phyloP scores from a whole-genome alignment of 2,113 vertebrate species.

The Xerus inauris region DNA sequence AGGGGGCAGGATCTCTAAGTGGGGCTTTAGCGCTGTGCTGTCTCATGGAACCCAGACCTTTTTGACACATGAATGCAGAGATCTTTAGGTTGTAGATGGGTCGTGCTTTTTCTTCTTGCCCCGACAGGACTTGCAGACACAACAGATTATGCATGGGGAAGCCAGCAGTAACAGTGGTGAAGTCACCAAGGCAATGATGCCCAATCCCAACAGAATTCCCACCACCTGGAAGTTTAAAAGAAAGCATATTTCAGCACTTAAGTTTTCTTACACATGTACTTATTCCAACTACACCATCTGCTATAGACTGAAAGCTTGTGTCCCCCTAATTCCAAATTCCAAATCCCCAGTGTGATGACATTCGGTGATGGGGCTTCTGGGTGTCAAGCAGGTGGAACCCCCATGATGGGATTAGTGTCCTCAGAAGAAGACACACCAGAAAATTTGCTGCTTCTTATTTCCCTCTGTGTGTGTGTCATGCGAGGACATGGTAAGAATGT shows the following conservation, averaged over 20 bases:
- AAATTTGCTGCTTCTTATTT: not conserved
- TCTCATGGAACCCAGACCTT: slow-evolving; percentile 59
- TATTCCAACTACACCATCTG: not conserved
- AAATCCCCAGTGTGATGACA: not conserved
- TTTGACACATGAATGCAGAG: not conserved
- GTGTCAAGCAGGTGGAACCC: not conserved
- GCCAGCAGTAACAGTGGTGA: slow-evolving; percentile 96
- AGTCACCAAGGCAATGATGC: slow-evolving; percentile 95
- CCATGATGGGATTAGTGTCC: not conserved
- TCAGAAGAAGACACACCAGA: not conserved
- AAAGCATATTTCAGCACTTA: not conserved
- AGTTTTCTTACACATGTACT: not conserved
- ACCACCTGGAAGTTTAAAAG: slow-evolving; percentile 90
- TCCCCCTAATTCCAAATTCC: not conserved
- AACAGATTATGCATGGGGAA: slow-evolving; percentile 97
- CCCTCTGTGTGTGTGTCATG: not conserved
- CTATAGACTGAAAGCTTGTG: not conserved
- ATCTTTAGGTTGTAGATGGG: slow-evolving; percentile 84
- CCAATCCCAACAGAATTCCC: slow-evolving; percentile 95
- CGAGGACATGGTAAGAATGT: not conserved
- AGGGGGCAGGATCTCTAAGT: slow-evolving; percentile 73
- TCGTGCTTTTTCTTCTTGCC: slow-evolving; percentile 91
- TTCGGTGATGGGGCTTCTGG: not conserved
- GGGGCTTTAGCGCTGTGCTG: slow-evolving; percentile 79
- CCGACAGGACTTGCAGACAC: slow-evolving; percentile 94